These are phyloP conservation scores for Pempheris klunzingeri DNA, from an alignment of 2,797 vertebrate genomes.

Conservation along the genomic window DNA sequence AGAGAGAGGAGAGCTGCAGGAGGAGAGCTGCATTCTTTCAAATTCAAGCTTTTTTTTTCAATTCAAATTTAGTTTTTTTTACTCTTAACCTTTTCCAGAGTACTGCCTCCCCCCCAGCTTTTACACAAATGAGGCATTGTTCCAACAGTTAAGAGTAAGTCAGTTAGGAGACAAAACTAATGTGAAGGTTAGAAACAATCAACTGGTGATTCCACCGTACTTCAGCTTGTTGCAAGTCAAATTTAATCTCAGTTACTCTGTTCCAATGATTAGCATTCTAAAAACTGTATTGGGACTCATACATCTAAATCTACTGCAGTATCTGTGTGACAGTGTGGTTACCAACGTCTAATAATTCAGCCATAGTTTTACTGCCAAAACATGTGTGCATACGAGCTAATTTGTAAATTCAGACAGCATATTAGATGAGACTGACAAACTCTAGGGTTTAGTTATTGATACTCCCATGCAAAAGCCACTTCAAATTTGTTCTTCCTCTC, in stretches of 20 bases:
- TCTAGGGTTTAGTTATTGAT: not conserved
- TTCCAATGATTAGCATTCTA: too few relatives aligned
- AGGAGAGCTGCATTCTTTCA: too few relatives aligned
- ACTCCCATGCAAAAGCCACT: slow-evolving; percentile 9
- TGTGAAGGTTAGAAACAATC: not conserved
- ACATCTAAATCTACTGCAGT: not conserved
- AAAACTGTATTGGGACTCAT: not conserved
- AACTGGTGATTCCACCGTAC: not conserved
- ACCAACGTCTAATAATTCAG: not conserved
- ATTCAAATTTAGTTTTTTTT: too few relatives aligned
- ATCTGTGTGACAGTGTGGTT: not conserved
- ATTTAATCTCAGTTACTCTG: not conserved
- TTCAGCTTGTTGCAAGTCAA: not conserved
- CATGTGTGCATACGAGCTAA: not conserved
- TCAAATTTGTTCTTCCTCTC: slow-evolving; percentile 24
- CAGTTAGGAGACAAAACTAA: not conserved
- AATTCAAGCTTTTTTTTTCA: too few relatives aligned
- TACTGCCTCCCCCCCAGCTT: too few relatives aligned
- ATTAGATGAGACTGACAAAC: not conserved
- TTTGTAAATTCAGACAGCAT: slow-evolving; percentile 1
- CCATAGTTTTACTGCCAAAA: not conserved
- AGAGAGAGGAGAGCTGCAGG: too few relatives aligned
- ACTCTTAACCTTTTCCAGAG: too few relatives aligned
- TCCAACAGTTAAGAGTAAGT: too few relatives aligned
- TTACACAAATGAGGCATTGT: not conserved